phyloP scores from a whole-genome alignment of 2,113 vertebrate species.

The Labeo catla region DNA sequence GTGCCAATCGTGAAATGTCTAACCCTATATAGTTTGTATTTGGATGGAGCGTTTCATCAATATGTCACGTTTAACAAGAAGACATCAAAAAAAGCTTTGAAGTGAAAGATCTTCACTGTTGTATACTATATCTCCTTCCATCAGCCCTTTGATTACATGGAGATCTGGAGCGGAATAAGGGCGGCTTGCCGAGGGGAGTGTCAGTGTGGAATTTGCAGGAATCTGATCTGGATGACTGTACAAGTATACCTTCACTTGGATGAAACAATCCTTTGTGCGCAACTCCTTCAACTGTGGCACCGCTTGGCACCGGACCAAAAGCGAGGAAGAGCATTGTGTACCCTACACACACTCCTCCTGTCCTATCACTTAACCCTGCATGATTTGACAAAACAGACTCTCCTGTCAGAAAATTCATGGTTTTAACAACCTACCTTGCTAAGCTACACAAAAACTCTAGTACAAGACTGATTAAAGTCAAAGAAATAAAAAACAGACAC shows the following conservation, averaged over 20 bases:
- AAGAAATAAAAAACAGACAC: not conserved
- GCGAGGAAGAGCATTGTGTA: not conserved
- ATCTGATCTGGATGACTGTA: slow-evolving; percentile 49
- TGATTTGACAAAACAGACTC: not conserved
- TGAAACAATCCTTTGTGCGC: slow-evolving; percentile 57
- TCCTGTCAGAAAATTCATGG: not conserved
- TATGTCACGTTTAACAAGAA: slow-evolving; percentile 45
- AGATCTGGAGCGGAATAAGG: slow-evolving; percentile 26
- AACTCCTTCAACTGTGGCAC: slow-evolving; percentile 20
- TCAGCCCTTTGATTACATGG: slow-evolving; percentile 31
- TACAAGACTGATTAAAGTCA: not conserved
- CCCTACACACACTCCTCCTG: not conserved
- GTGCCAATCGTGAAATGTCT: not conserved
- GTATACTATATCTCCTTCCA: slow-evolving; percentile 32
- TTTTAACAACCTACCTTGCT: not conserved
- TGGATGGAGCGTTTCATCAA: slow-evolving; percentile 14
- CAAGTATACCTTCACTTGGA: slow-evolving; percentile 38
- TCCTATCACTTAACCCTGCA: not conserved
- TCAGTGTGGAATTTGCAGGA: slow-evolving; percentile 53
- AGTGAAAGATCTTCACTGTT: slow-evolving; percentile 25
- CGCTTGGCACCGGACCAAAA: slow-evolving; percentile 34
- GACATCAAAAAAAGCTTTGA: slow-evolving; percentile 45
- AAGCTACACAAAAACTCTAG: not conserved
- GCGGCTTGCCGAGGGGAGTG: slow-evolving; percentile 40
- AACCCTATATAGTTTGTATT: not conserved